Percentiles rank a stretch among this genome's conserved stretches.
These are phyloP conservation scores for Thalassophryne amazonica DNA, from an alignment of 2,797 vertebrate genomes.

Conservation along the genomic window DNA sequence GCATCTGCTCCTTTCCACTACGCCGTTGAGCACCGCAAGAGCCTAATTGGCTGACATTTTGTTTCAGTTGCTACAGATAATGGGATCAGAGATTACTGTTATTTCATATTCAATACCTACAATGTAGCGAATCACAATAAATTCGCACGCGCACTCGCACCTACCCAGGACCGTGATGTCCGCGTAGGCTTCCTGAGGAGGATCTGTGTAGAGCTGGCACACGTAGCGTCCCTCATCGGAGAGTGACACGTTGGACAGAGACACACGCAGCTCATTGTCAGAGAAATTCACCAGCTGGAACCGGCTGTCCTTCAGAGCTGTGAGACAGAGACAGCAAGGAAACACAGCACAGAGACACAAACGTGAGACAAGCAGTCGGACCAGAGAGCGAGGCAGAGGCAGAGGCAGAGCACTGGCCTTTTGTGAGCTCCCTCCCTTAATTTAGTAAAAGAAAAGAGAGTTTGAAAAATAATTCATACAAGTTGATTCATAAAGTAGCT, in stretches of 20 bases:
- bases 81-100: conserved; percentile 65
- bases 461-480: conserved; percentile 68
- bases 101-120: conserved; percentile 45
- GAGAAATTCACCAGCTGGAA: conserved; percentile 99
- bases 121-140: conserved; percentile 28
- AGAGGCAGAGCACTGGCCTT: conserved; percentile 30
- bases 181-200: conserved; percentile 95
- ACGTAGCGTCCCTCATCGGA: conserved; percentile 97
- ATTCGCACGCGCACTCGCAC: conserved; percentile 53
- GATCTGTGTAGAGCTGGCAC: conserved; percentile 98
- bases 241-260: conserved; percentile 95
- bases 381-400: background rate
- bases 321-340: conserved; percentile 53
- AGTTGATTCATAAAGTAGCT: conserved; percentile 75
- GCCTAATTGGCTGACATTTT: conserved; percentile 77
- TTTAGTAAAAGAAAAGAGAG: conserved; percentile 74
- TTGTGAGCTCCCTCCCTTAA: conserved; percentile 65
- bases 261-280: conserved; percentile 95
- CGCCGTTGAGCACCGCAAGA: conserved; percentile 64
- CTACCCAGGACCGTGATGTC: conserved; percentile 95
- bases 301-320: conserved; percentile 94
- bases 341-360: conserved; percentile 51
- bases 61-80: conserved; percentile 70
- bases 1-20: conserved; percentile 76
- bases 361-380: conserved; percentile 35